A percentile compares a stretch with the other conserved stretches of the same genome.
Evolutionary conservation across 2,888 invertebrate species (phyloP).

Genomic region (Pyrochroa serraticornis): DNA sequence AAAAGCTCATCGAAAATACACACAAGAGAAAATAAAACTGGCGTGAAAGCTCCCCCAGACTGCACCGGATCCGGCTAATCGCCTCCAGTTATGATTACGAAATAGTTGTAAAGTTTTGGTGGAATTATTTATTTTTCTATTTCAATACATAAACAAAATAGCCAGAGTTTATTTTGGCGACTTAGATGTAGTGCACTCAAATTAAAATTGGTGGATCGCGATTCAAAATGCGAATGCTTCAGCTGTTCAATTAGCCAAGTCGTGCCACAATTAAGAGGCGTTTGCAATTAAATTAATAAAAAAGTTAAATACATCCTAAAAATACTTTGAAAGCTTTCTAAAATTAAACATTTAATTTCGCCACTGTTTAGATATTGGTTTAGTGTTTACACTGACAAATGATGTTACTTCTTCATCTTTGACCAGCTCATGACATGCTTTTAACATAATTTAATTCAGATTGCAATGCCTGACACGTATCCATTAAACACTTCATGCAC

Average conservation of each 20-base stretch:
- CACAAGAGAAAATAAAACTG: constrained; percentile 7
- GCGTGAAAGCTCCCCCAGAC: no score
- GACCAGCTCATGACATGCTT: constrained; percentile 14
- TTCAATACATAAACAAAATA: no score
- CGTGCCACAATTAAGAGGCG: neutral
- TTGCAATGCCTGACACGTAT: constrained; percentile 7
- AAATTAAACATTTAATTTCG: constrained; percentile 26
- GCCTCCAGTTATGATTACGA: no score
- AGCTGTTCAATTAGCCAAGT: constrained; percentile 9
- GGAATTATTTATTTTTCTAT: no score
- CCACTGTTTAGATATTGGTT: constrained; percentile 25
- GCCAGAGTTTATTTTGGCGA: no score
- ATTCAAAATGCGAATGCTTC: neutral
- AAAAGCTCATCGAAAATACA: constrained; percentile 4
- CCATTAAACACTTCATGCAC: neutral
- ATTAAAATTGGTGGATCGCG: no score
- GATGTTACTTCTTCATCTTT: constrained; percentile 19
- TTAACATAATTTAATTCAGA: constrained; percentile 18
- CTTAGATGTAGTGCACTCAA: no score
- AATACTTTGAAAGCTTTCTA: constrained; percentile 27
- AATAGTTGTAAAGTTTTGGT: no score
- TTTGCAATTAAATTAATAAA: no score
- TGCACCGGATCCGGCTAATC: no score
- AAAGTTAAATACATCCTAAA: neutral
- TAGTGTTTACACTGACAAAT: constrained; percentile 25